Evolutionary conservation across 2,797 vertebrate species (phyloP).

Genomic region (Merluccius polli): DNA sequence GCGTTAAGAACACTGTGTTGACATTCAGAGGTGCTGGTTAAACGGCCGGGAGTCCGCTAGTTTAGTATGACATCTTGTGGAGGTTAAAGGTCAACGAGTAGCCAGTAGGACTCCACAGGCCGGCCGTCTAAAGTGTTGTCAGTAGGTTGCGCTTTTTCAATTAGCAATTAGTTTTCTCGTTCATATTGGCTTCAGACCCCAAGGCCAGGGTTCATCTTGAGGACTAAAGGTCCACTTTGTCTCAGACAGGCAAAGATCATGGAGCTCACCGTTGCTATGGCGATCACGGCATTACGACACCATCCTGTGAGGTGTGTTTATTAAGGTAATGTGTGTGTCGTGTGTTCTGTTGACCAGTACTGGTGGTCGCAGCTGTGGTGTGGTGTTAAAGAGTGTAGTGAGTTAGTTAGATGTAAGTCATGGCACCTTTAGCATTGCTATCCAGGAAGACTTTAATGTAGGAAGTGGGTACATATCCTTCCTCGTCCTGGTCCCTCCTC

Average conservation of each 20-base stretch:
- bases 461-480: slow-evolving; percentile 97
- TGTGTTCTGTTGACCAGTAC: background rate
- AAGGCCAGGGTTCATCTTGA: background rate
- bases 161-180: background rate
- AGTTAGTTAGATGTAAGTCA: slow-evolving; percentile 84
- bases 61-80: background rate
- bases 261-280: background rate
- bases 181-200: background rate
- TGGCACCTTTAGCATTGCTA: slow-evolving; percentile 96
- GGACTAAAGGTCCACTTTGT: background rate
- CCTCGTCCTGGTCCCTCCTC: slow-evolving; percentile 90
- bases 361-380: slow-evolving; percentile 2
- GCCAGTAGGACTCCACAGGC: background rate
- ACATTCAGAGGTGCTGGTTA: slow-evolving; percentile 9
- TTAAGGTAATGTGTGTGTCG: background rate
- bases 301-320: background rate
- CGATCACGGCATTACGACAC: background rate
- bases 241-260: background rate
- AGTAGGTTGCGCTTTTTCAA: background rate
- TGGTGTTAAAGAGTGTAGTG: slow-evolving; percentile 35
- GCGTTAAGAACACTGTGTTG: background rate
- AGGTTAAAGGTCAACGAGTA: background rate
- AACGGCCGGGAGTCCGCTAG: background rate
- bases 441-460: slow-evolving; percentile 98
- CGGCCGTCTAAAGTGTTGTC: background rate